Evolutionary conservation across 2,797 vertebrate genomes (phyloP).

Genomic region (Odontamblyopus rebecca): DNA sequence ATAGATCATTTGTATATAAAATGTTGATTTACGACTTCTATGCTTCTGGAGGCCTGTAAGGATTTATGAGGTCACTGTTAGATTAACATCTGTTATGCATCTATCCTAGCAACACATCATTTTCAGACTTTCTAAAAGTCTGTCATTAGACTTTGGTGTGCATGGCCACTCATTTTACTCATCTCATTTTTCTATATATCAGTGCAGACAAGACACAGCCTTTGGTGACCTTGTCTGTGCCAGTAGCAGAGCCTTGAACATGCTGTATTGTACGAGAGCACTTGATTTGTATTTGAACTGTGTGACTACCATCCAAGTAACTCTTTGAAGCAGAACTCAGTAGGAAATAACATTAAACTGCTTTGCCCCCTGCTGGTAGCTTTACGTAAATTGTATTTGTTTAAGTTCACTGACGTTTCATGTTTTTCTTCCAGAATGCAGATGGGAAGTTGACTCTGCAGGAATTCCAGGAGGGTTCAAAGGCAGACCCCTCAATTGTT

Average conservation of each 20-base stretch:
- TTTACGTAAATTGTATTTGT: constrained; percentile 17
- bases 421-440: constrained; percentile 83
- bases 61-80: constrained; percentile 35
- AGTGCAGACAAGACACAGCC: constrained; percentile 54
- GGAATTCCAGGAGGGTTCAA: constrained; percentile 98
- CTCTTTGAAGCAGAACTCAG: constrained; percentile 48
- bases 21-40: constrained; percentile 23
- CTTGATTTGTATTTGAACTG: constrained; percentile 55
- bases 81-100: constrained; percentile 51
- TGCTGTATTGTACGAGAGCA: constrained; percentile 46
- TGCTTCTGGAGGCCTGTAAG: constrained; percentile 37
- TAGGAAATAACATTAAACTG: constrained; percentile 27
- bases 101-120: constrained; percentile 44
- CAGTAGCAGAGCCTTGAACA: constrained; percentile 36
- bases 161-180: constrained; percentile 30
- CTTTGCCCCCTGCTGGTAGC: constrained; percentile 66
- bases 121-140: constrained; percentile 52
- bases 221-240: constrained; percentile 33
- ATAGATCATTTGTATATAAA: no score
- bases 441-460: constrained; percentile 97
- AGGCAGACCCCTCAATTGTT: constrained; percentile 97
- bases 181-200: constrained; percentile 27
- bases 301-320: constrained; percentile 47
- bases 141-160: constrained; percentile 28
- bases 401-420: constrained; percentile 21